A percentile compares a stretch with the other conserved stretches of the same genome.
phyloP scores from a whole-genome alignment of 2,113 vertebrate genomes.

The Recurvirostra avosetta region DNA sequence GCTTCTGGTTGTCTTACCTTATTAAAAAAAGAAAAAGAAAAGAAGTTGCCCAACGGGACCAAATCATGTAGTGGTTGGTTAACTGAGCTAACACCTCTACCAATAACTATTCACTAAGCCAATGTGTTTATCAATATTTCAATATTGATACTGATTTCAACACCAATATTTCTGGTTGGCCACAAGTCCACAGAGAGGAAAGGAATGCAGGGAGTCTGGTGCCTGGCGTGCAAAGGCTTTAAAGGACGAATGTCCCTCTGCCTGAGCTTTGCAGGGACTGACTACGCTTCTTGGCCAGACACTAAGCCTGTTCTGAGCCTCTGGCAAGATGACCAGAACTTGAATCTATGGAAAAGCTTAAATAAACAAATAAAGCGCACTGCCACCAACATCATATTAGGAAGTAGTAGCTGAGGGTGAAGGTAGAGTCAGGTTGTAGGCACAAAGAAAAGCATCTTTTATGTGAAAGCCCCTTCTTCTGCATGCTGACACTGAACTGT shows the following conservation, averaged over 20 bases:
- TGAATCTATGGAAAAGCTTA: neutral
- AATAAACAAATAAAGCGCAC: neutral
- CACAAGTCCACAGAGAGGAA: neutral
- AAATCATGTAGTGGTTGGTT: accelerated
- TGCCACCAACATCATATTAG: neutral
- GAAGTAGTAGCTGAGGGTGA: neutral
- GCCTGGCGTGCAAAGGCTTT: no score
- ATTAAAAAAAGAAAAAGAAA: neutral
- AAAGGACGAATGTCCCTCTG: neutral
- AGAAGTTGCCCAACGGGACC: neutral
- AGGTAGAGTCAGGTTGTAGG: neutral
- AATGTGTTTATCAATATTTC: neutral
- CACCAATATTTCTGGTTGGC: neutral
- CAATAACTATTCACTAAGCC: neutral
- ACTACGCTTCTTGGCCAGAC: neutral
- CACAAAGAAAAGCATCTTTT: neutral
- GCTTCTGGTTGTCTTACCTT: neutral
- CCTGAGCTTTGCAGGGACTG: neutral
- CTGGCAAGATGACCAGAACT: neutral
- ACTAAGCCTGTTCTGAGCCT: neutral
- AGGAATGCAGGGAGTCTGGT: neutral
- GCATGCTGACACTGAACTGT: neutral
- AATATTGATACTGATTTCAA: neutral
- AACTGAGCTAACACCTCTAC: neutral
- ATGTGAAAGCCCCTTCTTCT: neutral